phyloP scores from a whole-genome alignment of 2,888 invertebrate genomes.

The Chrysodeixis includens region DNA sequence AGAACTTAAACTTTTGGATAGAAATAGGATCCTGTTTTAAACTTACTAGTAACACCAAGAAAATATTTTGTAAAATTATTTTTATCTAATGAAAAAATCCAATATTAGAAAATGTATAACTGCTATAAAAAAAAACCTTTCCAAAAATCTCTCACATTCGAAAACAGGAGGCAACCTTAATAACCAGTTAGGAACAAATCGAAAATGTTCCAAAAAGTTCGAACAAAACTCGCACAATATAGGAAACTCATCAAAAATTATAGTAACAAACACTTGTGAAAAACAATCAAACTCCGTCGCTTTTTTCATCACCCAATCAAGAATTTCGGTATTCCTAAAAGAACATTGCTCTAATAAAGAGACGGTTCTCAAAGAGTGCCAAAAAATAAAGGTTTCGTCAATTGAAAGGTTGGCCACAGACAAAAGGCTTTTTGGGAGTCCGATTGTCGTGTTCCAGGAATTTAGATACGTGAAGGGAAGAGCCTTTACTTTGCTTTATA shows the following conservation, averaged over 20 bases:
- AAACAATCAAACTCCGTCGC: constrained; percentile 42
- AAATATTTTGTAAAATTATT: too few species aligned
- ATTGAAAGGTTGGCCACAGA: constrained; percentile 27
- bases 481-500: too few species aligned
- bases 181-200: neutral
- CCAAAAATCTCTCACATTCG: neutral
- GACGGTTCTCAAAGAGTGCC: constrained; percentile 43
- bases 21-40: too few species aligned
- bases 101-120: too few species aligned
- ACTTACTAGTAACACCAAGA: too few species aligned
- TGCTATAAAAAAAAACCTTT: neutral
- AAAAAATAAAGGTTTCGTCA: constrained; percentile 61
- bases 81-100: too few species aligned
- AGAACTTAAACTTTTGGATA: too few species aligned
- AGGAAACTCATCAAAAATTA: constrained; percentile 6
- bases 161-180: neutral
- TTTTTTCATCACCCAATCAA: constrained; percentile 32
- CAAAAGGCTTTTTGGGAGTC: constrained; percentile 10
- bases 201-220: neutral
- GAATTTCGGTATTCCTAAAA: constrained; percentile 25
- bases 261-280: constrained; percentile 21
- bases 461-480: too few species aligned
- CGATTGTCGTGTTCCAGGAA: neutral
- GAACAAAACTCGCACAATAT: neutral
- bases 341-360: constrained; percentile 37